Evolutionary conservation across 2,888 invertebrate genomes (phyloP).

Genomic region (Parasteatoda lunata): DNA sequence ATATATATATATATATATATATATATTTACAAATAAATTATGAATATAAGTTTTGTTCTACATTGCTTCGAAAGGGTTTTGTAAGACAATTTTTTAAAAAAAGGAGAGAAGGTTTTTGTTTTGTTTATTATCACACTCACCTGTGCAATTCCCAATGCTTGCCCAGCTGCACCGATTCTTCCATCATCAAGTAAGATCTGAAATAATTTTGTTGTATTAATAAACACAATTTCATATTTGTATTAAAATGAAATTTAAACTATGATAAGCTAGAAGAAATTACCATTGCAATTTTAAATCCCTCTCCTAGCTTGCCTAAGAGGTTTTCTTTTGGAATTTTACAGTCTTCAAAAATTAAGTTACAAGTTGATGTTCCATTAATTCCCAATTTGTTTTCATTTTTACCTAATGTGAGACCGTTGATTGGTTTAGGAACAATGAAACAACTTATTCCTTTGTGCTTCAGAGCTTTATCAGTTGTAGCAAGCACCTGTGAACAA

Average conservation of each 20-base stretch:
- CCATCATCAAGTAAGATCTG: constrained; percentile 82
- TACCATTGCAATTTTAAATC: constrained; percentile 97
- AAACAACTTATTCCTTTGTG: constrained; percentile 89
- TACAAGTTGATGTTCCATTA: constrained; percentile 89
- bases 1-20: too few relatives aligned
- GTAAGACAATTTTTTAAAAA: too few relatives aligned
- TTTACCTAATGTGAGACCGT: constrained; percentile 89
- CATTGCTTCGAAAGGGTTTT: too few relatives aligned
- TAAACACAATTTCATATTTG: background rate
- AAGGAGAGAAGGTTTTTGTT: too few relatives aligned
- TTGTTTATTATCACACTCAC: constrained; percentile 69
- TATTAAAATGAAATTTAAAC: background rate
- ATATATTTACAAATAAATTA: too few relatives aligned
- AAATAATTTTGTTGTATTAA: constrained; percentile 20
- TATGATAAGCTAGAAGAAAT: constrained; percentile 72
- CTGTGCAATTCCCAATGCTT: constrained; percentile 94
- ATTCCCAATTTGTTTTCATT: constrained; percentile 96
- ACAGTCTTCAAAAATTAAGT: constrained; percentile 94
- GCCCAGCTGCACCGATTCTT: constrained; percentile 93
- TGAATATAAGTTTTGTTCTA: too few relatives aligned
- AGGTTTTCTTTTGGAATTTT: constrained; percentile 86
- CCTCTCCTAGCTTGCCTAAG: constrained; percentile 88
- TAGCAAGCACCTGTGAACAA: constrained; percentile 94
- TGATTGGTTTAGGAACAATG: constrained; percentile 85
- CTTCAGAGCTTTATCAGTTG: constrained; percentile 80